Percentiles rank a stretch among this genome's conserved stretches.
phyloP scores from a whole-genome alignment of 2,888 invertebrate species.

The Acheta domesticus region DNA sequence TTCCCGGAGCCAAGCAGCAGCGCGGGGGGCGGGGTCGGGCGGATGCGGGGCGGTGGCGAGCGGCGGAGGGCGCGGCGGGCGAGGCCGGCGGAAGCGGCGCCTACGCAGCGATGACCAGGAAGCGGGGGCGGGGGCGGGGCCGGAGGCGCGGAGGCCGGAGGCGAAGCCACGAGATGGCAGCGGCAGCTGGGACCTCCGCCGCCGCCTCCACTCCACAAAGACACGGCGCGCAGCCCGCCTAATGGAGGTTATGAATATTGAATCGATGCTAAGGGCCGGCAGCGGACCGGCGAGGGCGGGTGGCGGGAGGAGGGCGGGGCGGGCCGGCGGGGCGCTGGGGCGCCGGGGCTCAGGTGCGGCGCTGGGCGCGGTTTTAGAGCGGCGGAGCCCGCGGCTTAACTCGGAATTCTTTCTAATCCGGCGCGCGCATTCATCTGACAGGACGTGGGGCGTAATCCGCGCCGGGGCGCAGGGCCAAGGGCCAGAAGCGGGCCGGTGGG shows the following conservation, averaged over 20 bases:
- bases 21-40: not conserved
- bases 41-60: not conserved
- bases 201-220: not conserved
- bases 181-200: not conserved
- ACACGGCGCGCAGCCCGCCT: constrained; percentile 18
- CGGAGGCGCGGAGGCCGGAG: no score
- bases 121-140: no score
- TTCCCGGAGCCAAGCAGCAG: not conserved
- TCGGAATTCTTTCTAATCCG: constrained; percentile 18
- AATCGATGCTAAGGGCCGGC: constrained; percentile 5
- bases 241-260: constrained; percentile 18
- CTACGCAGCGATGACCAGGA: not conserved
- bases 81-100: no score
- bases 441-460: constrained; percentile 5
- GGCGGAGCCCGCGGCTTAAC: constrained; percentile 8
- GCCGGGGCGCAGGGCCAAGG: not conserved
- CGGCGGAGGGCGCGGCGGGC: not conserved
- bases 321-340: not conserved
- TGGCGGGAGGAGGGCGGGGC: not conserved
- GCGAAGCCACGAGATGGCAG: not conserved
- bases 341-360: not conserved
- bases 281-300: not conserved
- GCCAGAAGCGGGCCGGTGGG: not conserved
- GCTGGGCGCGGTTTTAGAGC: not conserved
- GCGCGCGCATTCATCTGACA: not conserved